Percentiles rank a stretch among this genome's conserved stretches.
These are phyloP conservation scores for Melikaiella ostensackeni DNA, from an alignment of 2,888 invertebrate species.

Conservation along the genomic window DNA sequence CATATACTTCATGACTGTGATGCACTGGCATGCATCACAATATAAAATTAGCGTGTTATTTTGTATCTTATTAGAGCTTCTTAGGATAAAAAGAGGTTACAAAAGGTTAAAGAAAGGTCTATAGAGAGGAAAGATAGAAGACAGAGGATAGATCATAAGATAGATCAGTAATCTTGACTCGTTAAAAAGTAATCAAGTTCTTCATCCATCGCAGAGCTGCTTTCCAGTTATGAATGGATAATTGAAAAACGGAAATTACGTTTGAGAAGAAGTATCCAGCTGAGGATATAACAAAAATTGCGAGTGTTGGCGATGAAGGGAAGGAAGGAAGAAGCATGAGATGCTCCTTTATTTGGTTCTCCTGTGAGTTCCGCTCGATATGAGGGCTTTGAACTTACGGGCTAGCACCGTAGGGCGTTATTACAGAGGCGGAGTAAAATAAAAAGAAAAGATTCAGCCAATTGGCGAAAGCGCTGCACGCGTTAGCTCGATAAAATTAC, in stretches of 20 bases:
- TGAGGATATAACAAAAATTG: neutral
- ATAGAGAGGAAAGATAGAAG: neutral
- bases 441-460: slow-evolving; percentile 41
- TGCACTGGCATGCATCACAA: too few species aligned
- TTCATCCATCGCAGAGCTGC: slow-evolving; percentile 9
- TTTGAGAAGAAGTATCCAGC: slow-evolving; percentile 13
- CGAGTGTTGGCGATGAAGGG: slow-evolving; percentile 35
- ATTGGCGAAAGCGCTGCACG: slow-evolving; percentile 43
- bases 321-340: slow-evolving; percentile 38
- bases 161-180: slow-evolving; percentile 11
- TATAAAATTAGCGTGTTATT: too few species aligned
- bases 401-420: slow-evolving; percentile 41
- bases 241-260: slow-evolving; percentile 32
- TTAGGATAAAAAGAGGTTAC: too few species aligned
- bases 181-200: slow-evolving; percentile 34
- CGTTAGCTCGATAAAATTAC: slow-evolving; percentile 46
- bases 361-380: slow-evolving; percentile 36
- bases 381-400: slow-evolving; percentile 41
- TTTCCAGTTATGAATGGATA: slow-evolving; percentile 28
- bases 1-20: too few species aligned
- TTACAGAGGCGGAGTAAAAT: slow-evolving; percentile 40
- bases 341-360: neutral
- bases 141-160: neutral
- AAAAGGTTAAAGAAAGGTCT: too few species aligned
- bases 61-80: too few species aligned